A percentile compares a stretch with the other conserved stretches of the same genome.
These are phyloP conservation scores for Rhinatrema bivittatum DNA, from an alignment of 2,797 vertebrate species.

Conservation along the genomic window DNA sequence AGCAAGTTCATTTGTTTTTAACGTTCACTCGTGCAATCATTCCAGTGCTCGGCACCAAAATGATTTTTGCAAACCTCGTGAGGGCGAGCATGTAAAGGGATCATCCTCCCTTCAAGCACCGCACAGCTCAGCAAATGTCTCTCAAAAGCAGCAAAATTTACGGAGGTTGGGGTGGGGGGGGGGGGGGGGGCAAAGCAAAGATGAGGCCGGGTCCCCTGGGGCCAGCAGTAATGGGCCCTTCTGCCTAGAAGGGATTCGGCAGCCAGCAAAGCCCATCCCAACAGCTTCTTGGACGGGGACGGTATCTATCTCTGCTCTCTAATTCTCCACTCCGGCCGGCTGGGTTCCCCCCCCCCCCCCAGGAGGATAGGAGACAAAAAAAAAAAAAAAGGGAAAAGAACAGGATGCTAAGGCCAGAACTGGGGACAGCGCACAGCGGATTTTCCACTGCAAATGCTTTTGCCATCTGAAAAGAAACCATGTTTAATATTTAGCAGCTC, in stretches of 20 bases:
- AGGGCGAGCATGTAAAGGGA: no score
- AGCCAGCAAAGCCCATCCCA: conserved; percentile 19
- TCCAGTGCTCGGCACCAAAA: no score
- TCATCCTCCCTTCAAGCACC: no score
- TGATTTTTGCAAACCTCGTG: no score
- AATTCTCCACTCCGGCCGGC: no score
- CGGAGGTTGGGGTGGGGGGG: no score
- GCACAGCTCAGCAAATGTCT: no score
- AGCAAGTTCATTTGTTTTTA: no score
- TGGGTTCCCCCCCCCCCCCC: conserved; percentile 35
- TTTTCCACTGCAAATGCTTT: no score
- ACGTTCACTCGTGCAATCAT: no score
- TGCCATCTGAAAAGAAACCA: no score
- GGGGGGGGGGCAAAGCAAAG: conserved; percentile 8
- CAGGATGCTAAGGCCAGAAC: conserved; percentile 32
- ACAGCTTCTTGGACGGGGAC: conserved; percentile 45
- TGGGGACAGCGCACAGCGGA: conserved; percentile 28
- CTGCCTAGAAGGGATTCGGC: conserved; percentile 39
- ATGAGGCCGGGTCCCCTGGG: conserved; percentile 9
- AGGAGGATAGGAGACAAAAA: conserved; percentile 46
- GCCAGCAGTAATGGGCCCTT: conserved; percentile 31
- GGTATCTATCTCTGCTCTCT: conserved; percentile 36
- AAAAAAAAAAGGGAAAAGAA: conserved; percentile 43
- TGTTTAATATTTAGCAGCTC: no score
- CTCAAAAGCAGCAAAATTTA: conserved; percentile 1